phyloP scores from a whole-genome alignment of 2,888 invertebrate genomes.

The Cerastis rubricosa region DNA sequence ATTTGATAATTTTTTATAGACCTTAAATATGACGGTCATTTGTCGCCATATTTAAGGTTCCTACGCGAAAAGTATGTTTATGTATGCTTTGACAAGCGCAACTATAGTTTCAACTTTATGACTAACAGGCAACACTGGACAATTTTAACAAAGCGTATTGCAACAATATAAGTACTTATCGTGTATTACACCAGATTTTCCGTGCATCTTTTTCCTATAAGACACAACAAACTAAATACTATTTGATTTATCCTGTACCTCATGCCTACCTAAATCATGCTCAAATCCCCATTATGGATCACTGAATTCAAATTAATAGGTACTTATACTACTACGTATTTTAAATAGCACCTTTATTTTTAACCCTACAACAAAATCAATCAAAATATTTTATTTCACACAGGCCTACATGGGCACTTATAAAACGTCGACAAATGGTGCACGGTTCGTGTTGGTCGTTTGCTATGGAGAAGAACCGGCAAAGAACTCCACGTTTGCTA shows the following conservation, averaged over 20 bases:
- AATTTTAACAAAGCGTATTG: not conserved
- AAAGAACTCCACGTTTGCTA: too few relatives aligned
- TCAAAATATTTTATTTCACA: too few relatives aligned
- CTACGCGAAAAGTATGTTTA: not conserved
- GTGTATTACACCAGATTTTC: not conserved
- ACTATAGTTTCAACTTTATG: too few relatives aligned
- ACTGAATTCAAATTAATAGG: not conserved
- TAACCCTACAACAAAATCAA: not conserved
- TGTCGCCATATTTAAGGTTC: not conserved
- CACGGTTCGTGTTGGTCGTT: too few relatives aligned
- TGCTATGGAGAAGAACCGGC: too few relatives aligned
- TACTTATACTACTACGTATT: not conserved
- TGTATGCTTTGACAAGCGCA: not conserved
- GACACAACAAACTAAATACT: not conserved
- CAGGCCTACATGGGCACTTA: too few relatives aligned
- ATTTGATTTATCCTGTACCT: not conserved
- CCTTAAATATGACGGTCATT: too few relatives aligned
- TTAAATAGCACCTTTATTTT: not conserved
- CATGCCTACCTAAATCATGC: not conserved
- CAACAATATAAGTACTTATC: not conserved
- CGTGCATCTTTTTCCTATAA: slow-evolving; percentile 8
- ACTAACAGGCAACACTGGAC: not conserved
- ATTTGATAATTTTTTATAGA: too few relatives aligned
- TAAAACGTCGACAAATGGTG: too few relatives aligned
- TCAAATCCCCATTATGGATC: not conserved